Evolutionary conservation across 2,797 vertebrate genomes (phyloP).

Genomic region (Sternarchorhynchus goeldii): DNA sequence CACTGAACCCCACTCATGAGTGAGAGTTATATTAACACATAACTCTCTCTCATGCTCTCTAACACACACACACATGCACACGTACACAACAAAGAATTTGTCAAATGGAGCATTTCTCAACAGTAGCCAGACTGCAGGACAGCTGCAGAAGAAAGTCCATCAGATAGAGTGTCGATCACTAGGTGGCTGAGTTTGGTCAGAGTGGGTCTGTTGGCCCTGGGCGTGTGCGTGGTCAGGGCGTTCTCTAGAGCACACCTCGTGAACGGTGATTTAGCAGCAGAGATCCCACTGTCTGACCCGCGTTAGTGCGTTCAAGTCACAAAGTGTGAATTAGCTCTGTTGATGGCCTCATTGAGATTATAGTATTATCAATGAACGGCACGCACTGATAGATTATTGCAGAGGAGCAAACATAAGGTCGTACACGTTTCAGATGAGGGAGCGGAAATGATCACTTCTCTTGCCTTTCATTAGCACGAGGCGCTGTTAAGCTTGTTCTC

Average conservation of each 20-base stretch:
- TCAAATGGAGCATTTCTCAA: slow-evolving; percentile 7
- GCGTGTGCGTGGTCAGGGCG: slow-evolving; percentile 26
- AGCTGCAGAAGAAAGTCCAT: slow-evolving; percentile 41
- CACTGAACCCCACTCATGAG: slow-evolving; percentile 63
- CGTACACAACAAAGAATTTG: background rate
- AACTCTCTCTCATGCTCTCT: slow-evolving; percentile 40
- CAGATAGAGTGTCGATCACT: slow-evolving; percentile 51
- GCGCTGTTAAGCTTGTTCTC: slow-evolving; percentile 7
- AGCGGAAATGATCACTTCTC: slow-evolving; percentile 27
- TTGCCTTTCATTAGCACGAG: slow-evolving; percentile 26
- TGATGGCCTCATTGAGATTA: slow-evolving; percentile 57
- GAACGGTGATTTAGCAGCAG: slow-evolving; percentile 34
- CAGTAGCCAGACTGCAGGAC: slow-evolving; percentile 45
- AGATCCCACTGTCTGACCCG: slow-evolving; percentile 9
- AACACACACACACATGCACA: slow-evolving; percentile 18
- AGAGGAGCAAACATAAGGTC: slow-evolving; percentile 61
- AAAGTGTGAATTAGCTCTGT: slow-evolving; percentile 52
- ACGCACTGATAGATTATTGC: slow-evolving; percentile 73
- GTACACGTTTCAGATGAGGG: slow-evolving; percentile 39
- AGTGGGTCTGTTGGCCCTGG: slow-evolving; percentile 11
- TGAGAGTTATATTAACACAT: slow-evolving; percentile 74
- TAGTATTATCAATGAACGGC: slow-evolving; percentile 59
- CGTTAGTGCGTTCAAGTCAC: slow-evolving; percentile 43
- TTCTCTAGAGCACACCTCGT: slow-evolving; percentile 23
- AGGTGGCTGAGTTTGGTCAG: slow-evolving; percentile 48